A percentile compares a stretch with the other conserved stretches of the same genome.
Evolutionary conservation across 30 jellyfish, hydroid and myxozoan genomes (phyloP).

Genomic region (Clytia hemisphaerica): DNA sequence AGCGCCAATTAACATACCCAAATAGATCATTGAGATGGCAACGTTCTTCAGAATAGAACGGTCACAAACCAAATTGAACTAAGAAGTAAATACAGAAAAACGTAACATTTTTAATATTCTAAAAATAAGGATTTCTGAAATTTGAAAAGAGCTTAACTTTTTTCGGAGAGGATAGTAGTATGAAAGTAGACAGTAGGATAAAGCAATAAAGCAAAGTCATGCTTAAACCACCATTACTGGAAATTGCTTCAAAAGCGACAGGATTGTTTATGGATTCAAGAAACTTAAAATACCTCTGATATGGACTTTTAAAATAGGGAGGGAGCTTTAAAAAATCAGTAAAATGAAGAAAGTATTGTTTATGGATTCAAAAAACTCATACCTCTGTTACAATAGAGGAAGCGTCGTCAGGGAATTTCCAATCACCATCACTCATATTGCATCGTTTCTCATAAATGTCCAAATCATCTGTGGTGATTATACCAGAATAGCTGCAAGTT

Average conservation of each 20-base stretch:
- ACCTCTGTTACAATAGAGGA: slow-evolving; percentile 48
- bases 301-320: too few species aligned
- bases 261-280: too few species aligned
- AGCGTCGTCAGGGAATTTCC: not conserved
- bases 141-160: not conserved
- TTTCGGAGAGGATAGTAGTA: too few species aligned
- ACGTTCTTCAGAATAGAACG: slow-evolving; percentile 11
- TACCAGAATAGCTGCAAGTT: slow-evolving; percentile 16
- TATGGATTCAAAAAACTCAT: too few species aligned
- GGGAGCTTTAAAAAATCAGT: too few species aligned
- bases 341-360: too few species aligned
- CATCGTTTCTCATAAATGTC: slow-evolving; percentile 11
- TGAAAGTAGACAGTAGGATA: not conserved
- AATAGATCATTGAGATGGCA: slow-evolving; percentile 31
- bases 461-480: not conserved
- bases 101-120: too few species aligned
- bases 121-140: not conserved
- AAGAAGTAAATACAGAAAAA: not conserved
- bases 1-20: slow-evolving; percentile 47
- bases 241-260: too few species aligned
- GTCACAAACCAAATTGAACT: slow-evolving; percentile 30
- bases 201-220: too few species aligned
- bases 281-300: too few species aligned
- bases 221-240: too few species aligned
- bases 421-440: not conserved